Percentiles rank a stretch among this genome's conserved stretches.
Conservation (phyloP, 1,140 invertebrate species). For the Heterodera schachtii region DNA sequence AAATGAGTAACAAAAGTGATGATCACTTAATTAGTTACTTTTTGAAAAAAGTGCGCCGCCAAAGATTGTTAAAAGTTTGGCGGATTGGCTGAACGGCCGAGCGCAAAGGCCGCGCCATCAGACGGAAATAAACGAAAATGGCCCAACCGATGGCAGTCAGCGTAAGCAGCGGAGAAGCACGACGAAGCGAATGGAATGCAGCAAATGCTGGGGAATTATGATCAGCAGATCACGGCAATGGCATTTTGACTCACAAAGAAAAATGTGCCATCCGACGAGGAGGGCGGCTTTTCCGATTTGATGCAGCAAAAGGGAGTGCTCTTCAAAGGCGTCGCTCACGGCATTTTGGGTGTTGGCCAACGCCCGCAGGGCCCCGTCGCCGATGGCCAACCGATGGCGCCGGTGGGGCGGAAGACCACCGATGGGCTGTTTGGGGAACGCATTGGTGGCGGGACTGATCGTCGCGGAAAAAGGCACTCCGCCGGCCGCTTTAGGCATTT, state of each 20-base stretch:
- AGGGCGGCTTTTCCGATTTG: conserved; percentile 6
- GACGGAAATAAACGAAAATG: conserved; percentile 72
- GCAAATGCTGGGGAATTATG: background rate
- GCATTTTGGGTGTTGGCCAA: background rate
- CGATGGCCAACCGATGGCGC: background rate
- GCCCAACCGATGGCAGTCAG: conserved; percentile 73
- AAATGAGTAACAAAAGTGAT: background rate
- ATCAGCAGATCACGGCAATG: background rate
- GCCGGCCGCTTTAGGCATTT: background rate
- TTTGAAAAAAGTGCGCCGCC: conserved; percentile 5
- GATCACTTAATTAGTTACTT: conserved; percentile 16
- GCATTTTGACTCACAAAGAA: background rate
- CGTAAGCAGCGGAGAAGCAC: conserved; percentile 70
- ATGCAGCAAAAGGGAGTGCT: conserved; percentile 2
- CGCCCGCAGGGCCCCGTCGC: background rate
- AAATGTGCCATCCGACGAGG: conserved; percentile 12
- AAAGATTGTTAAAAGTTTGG: conserved; percentile 13
- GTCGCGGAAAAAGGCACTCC: background rate
- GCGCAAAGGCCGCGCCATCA: background rate
- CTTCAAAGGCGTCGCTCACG: conserved; percentile 6
- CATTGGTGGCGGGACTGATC: background rate
- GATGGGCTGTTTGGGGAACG: background rate
- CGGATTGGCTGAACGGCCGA: background rate
- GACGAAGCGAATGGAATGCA: conserved; percentile 18
- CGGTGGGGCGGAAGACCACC: too few species aligned